Percentiles rank a stretch among this genome's conserved stretches.
Evolutionary conservation across 2,797 vertebrate genomes (phyloP).

Genomic region (Arremon aurantiirostris): DNA sequence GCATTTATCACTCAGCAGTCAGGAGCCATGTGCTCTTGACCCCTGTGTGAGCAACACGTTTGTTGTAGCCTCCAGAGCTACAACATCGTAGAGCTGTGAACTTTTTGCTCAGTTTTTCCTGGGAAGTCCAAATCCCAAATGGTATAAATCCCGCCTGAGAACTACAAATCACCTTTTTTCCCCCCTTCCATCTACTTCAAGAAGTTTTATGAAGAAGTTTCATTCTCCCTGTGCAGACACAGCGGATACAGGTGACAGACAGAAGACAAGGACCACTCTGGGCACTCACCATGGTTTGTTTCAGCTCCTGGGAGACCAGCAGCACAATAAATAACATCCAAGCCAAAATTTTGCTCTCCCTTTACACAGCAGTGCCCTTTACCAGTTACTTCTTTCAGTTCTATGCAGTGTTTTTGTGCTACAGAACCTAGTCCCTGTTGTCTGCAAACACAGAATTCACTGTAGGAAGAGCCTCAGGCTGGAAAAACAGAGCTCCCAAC

Average conservation of each 20-base stretch:
- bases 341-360: background rate
- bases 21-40: background rate
- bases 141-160: background rate
- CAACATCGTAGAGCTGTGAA: background rate
- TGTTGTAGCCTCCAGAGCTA: background rate
- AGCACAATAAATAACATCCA: background rate
- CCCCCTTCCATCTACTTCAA: background rate
- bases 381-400: background rate
- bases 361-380: background rate
- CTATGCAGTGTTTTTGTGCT: background rate
- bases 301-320: background rate
- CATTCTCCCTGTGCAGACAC: rapidly evolving
- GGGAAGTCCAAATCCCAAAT: background rate
- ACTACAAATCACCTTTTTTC: background rate
- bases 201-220: background rate
- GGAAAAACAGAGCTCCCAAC: background rate
- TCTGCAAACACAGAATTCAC: background rate
- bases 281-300: background rate
- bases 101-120: background rate
- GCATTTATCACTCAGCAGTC: background rate
- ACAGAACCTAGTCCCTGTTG: background rate
- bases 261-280: background rate
- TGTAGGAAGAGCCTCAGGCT: background rate
- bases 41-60: background rate
- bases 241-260: background rate